These are phyloP conservation scores for Oxycera nigricornis DNA, from an alignment of 2,888 invertebrate genomes.

Conservation along the genomic window DNA sequence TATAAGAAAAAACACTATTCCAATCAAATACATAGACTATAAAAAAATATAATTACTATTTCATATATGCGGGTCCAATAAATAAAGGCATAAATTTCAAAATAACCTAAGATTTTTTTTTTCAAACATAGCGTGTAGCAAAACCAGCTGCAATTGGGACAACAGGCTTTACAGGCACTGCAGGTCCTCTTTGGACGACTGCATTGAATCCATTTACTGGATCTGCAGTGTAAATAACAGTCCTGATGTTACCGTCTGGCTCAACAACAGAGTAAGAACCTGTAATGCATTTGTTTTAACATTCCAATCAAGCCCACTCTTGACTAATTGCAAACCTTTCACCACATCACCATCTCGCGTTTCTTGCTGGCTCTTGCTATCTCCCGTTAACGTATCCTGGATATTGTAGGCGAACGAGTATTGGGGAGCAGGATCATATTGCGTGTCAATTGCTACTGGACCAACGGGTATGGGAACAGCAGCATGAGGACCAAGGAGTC, in stretches of 20 bases:
- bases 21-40: too few relatives aligned
- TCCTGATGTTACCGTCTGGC: conserved; percentile 67
- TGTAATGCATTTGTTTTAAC: conserved; percentile 49
- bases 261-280: conserved; percentile 68
- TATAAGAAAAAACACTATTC: too few relatives aligned
- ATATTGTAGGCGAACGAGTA: conserved; percentile 75
- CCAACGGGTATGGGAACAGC: conserved; percentile 50
- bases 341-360: conserved; percentile 70
- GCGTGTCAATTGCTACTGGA: conserved; percentile 47
- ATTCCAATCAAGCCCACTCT: not conserved
- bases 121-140: conserved; percentile 33
- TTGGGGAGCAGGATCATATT: conserved; percentile 63
- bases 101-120: not conserved
- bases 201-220: conserved; percentile 70
- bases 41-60: too few relatives aligned
- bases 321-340: conserved; percentile 52
- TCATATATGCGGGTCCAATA: not conserved
- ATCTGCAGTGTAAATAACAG: conserved; percentile 69
- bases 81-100: conserved; percentile 5
- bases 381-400: conserved; percentile 71
- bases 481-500: conserved; percentile 19
- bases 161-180: conserved; percentile 44
- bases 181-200: conserved; percentile 69
- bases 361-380: conserved; percentile 66
- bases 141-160: conserved; percentile 49